Percentiles rank a stretch among this genome's conserved stretches.
These are phyloP conservation scores for Propsilocerus akamusi DNA, from an alignment of 1,140 invertebrate species.

Conservation along the genomic window DNA sequence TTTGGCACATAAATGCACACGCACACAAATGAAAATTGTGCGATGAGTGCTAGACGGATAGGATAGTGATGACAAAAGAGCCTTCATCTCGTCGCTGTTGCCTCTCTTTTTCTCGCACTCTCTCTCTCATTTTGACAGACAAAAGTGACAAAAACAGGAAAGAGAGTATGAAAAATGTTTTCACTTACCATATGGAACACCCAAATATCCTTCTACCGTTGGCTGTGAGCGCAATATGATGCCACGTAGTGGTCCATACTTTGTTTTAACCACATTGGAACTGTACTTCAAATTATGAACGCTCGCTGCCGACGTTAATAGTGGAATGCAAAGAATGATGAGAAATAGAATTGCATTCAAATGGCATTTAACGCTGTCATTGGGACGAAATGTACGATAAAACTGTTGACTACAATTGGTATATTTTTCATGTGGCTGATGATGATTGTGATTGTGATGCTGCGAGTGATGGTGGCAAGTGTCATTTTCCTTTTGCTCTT, in stretches of 20 bases:
- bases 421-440: background rate
- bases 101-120: too few relatives aligned
- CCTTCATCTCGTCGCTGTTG: too few relatives aligned
- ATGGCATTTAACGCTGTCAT: background rate
- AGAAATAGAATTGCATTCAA: background rate
- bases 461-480: background rate
- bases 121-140: too few relatives aligned
- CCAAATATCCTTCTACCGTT: slow-evolving; percentile 83
- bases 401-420: background rate
- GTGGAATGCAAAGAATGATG: background rate
- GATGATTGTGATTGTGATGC: background rate
- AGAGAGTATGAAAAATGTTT: background rate
- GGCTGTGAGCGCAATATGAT: slow-evolving; percentile 56
- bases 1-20: background rate
- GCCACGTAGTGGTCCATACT: slow-evolving; percentile 71
- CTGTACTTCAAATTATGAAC: slow-evolving; percentile 37
- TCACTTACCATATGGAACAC: slow-evolving; percentile 65
- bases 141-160: background rate
- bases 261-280: slow-evolving; percentile 61
- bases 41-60: too few relatives aligned
- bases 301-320: background rate
- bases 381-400: background rate
- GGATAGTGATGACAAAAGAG: too few relatives aligned
- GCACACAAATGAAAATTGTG: background rate
- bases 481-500: background rate